Conservation (phyloP, 2,113 vertebrate species). For the Puma concolor region DNA sequence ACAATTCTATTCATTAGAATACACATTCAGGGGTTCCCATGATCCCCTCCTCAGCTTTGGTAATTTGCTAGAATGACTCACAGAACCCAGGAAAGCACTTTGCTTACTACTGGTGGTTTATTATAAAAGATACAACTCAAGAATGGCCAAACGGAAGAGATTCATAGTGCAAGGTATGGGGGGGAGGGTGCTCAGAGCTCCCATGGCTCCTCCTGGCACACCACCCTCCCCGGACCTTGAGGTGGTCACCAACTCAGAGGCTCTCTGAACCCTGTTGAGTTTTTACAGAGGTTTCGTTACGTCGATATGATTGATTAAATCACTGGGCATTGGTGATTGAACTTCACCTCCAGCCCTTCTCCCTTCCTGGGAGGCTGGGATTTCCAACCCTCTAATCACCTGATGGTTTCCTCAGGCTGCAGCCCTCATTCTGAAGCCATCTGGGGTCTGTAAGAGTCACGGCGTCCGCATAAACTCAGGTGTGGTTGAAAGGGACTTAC, state of each 20-base stretch:
- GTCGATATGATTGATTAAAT: background rate
- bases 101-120: background rate
- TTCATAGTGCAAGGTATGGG: rapidly evolving
- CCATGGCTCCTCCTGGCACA: rapidly evolving
- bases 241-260: too few species aligned
- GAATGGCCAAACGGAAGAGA: background rate
- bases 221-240: rapidly evolving
- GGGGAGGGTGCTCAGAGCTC: background rate
- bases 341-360: background rate
- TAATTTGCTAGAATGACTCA: background rate
- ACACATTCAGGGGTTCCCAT: background rate
- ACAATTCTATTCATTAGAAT: background rate
- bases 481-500: background rate
- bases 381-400: background rate
- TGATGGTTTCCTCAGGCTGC: background rate
- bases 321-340: background rate
- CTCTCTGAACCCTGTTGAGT: background rate
- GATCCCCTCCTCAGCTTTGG: too few species aligned
- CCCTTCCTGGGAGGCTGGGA: background rate
- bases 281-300: background rate
- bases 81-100: background rate
- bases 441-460: background rate
- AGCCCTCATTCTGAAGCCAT: background rate
- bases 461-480: background rate
- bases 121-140: background rate